Percentiles rank a stretch among this genome's conserved stretches.
Evolutionary conservation across 2,797 vertebrate genomes (phyloP).

Genomic region (Synanceia verrucosa): DNA sequence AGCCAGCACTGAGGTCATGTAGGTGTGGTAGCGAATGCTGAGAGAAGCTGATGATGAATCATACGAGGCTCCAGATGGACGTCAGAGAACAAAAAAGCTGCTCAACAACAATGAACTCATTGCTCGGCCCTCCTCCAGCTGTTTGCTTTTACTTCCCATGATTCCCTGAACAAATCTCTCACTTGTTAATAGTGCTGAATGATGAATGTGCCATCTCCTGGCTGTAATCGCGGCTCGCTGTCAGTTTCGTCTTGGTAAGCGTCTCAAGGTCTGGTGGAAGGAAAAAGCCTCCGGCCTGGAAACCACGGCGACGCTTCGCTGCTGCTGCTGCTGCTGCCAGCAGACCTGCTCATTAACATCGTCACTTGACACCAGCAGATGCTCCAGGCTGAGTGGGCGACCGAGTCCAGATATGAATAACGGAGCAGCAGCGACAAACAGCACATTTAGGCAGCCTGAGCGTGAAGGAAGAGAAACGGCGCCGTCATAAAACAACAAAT

Average conservation of each 20-base stretch:
- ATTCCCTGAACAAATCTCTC: conserved; percentile 21
- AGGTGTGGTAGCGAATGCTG: conserved; percentile 59
- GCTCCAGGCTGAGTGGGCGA: conserved; percentile 45
- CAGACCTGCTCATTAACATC: conserved; percentile 52
- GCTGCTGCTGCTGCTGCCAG: conserved; percentile 32
- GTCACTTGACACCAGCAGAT: conserved; percentile 52
- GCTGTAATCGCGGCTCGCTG: neutral
- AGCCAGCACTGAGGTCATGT: conserved; percentile 65
- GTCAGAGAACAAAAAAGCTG: neutral
- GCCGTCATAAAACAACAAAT: neutral
- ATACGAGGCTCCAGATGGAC: conserved; percentile 51
- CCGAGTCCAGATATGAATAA: conserved; percentile 19
- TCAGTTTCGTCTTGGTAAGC: neutral
- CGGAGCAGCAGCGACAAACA: conserved; percentile 4
- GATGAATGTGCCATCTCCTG: conserved; percentile 2
- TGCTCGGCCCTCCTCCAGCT: neutral
- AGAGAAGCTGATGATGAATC: conserved; percentile 38
- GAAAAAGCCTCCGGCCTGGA: conserved; percentile 23
- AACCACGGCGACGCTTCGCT: conserved; percentile 6
- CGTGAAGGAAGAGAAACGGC: neutral
- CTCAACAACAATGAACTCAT: conserved; percentile 19
- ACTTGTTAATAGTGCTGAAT: neutral
- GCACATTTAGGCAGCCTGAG: too few relatives aligned
- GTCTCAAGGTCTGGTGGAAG: neutral
- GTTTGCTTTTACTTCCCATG: neutral